Conservation (phyloP, 1,140 invertebrate species). For the Drosophila asahinai region DNA sequence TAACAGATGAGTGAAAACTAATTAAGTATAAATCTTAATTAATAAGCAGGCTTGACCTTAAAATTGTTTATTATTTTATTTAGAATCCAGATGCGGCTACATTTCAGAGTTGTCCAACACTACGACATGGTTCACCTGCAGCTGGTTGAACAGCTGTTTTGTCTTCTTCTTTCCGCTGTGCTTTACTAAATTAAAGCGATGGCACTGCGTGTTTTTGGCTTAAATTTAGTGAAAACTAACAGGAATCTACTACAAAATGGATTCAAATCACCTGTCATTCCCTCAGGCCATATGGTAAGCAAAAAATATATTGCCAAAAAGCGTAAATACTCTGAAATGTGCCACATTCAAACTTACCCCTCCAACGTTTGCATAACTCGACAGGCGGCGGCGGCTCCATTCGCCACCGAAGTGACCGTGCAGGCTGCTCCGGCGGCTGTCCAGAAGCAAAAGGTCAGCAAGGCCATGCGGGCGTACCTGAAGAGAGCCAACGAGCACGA, state of each 20-base stretch:
- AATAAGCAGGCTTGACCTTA: no score
- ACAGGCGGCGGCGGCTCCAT: slow-evolving; percentile 39
- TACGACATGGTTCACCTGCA: background rate
- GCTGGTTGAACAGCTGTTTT: slow-evolving; percentile 47
- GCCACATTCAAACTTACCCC: background rate
- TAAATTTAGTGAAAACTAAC: slow-evolving; percentile 80
- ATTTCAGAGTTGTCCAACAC: slow-evolving; percentile 30
- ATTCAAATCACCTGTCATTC: slow-evolving; percentile 27
- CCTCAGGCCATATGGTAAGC: slow-evolving; percentile 38
- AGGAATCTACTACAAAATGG: slow-evolving; percentile 69
- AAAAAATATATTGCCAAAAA: background rate
- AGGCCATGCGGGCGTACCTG: slow-evolving; percentile 95
- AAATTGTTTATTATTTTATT: no score
- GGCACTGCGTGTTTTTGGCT: slow-evolving; percentile 77
- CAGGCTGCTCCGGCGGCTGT: slow-evolving; percentile 71
- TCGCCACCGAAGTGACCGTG: slow-evolving; percentile 75
- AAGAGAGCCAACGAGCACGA: slow-evolving; percentile 92
- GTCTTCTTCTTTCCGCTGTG: slow-evolving; percentile 35
- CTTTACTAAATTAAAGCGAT: slow-evolving; percentile 31
- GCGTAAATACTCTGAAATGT: background rate
- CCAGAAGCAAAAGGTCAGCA: slow-evolving; percentile 89
- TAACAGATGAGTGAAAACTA: no score
- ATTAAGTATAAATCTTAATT: no score
- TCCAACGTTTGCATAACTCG: slow-evolving; percentile 73
- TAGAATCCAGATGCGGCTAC: no score